Base-by-base conservation (phyloP, 2,113 vertebrate genomes). In the Forbesichthys agassizii region DNA sequence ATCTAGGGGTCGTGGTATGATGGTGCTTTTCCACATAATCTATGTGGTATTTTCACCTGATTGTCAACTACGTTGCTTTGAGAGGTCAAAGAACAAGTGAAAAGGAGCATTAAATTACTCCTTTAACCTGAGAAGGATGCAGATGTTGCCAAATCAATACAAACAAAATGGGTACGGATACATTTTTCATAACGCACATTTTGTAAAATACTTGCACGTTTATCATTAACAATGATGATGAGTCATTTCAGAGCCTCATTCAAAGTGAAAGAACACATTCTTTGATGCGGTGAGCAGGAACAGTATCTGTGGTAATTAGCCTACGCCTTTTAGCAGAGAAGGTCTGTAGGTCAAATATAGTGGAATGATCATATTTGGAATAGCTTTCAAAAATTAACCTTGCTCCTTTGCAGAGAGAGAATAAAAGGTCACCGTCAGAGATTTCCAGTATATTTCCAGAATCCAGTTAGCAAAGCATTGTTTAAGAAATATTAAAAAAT, bases 281-380 rank as follows among this genome's bases (percentile, higher is more conserved):
- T 93, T 92, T 93, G 90, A 93, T 92, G 92, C 92, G 91, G 91
- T 70, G 74, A 81, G 72, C 48, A 57, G 72, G 69, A 53, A 81
- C 79, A 79, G 80, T 84, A 81, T 83, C 67, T 68, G 64, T 61
- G 20, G 27, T 64, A 85, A 81, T 85, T 72, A 79, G 47, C 65
- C 47, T 13, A 36, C 70, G 69, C 56, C 65, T 54, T 54, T 54
- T 5, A 11, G n/a, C 11, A 54, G 7, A 13, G 13, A 42, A 68
- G 16, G 78, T 77, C 7, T 3, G 11, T 48, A 71, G 68, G 59
- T 81, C 61, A 77, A 63, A 72, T 20, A 11, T 52, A 42, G 47
- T 46, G 51, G 48, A 73, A 70, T 47, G 8, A 70, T 72, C 1
- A 14, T 66, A 58, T 11, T 7, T 11, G 11, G 46, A 49, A 61